These are phyloP conservation scores for Pseudorectes ferrugineus DNA, from an alignment of 2,113 vertebrate genomes.

Conservation along the genomic window DNA sequence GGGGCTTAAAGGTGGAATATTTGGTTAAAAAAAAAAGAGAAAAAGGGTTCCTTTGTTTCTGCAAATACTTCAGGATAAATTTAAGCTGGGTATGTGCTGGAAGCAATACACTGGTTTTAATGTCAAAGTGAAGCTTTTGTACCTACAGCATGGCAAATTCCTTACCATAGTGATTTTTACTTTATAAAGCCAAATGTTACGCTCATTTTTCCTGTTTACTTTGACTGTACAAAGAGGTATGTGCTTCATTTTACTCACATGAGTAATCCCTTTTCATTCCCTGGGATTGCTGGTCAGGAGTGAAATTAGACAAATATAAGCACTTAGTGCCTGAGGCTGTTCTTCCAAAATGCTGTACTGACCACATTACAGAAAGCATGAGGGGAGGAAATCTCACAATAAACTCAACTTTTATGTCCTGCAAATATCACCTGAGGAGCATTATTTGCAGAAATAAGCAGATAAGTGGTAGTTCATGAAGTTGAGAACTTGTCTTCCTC, in stretches of 20 bases:
- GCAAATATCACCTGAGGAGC: neutral
- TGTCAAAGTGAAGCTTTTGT: neutral
- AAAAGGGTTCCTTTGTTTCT: neutral
- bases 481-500: neutral
- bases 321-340: neutral
- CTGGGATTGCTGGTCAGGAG: neutral
- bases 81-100: neutral
- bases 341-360: neutral
- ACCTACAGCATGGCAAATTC: neutral
- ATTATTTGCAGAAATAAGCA: neutral
- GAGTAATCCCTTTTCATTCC: neutral
- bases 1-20: neutral
- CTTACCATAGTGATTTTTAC: neutral
- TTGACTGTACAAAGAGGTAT: neutral
- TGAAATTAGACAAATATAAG: neutral
- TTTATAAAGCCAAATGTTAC: neutral
- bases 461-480: neutral
- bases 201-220: neutral
- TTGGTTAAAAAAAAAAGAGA: neutral
- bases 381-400: neutral
- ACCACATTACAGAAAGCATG: neutral
- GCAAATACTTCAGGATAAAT: neutral
- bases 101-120: neutral
- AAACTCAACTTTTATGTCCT: neutral
- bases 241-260: neutral